Conservation (phyloP, 1,140 invertebrate genomes). For the Calliphora vicina region DNA sequence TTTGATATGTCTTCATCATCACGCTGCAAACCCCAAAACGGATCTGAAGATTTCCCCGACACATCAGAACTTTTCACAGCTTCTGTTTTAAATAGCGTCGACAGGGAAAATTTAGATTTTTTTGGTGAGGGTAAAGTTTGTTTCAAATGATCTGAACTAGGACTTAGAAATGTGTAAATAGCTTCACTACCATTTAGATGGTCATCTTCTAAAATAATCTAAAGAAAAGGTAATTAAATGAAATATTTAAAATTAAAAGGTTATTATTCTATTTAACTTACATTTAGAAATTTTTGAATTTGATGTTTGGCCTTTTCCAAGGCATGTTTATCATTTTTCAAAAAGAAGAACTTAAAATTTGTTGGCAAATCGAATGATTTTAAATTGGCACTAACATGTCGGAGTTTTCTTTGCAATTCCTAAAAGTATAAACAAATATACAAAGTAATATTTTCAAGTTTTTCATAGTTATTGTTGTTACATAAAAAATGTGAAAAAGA, state of each 20-base stretch:
- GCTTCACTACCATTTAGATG: conserved; percentile 87
- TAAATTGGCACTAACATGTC: conserved; percentile 80
- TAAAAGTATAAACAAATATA: conserved; percentile 60
- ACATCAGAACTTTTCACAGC: conserved; percentile 52
- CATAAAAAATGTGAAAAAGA: no score
- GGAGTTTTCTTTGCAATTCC: conserved; percentile 83
- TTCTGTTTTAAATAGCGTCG: conserved; percentile 85
- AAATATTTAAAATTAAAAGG: background rate
- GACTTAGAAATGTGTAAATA: conserved; percentile 87
- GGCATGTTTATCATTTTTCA: conserved; percentile 79
- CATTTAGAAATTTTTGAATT: conserved; percentile 86
- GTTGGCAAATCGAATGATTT: conserved; percentile 83
- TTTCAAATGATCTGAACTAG: conserved; percentile 87
- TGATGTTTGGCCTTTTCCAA: conserved; percentile 82
- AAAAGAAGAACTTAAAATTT: conserved; percentile 79
- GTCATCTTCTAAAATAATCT: conserved; percentile 88
- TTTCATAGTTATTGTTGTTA: background rate
- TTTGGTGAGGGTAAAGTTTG: conserved; percentile 78
- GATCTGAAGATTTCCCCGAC: conserved; percentile 51
- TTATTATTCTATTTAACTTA: conserved; percentile 63
- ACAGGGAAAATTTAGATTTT: conserved; percentile 84
- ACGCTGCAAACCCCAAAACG: conserved; percentile 60
- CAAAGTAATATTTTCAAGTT: background rate
- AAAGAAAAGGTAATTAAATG: conserved; percentile 36
- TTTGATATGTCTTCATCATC: conserved; percentile 78